Conservation (phyloP, 2,797 vertebrate species). For the Lepus oiostolus region DNA sequence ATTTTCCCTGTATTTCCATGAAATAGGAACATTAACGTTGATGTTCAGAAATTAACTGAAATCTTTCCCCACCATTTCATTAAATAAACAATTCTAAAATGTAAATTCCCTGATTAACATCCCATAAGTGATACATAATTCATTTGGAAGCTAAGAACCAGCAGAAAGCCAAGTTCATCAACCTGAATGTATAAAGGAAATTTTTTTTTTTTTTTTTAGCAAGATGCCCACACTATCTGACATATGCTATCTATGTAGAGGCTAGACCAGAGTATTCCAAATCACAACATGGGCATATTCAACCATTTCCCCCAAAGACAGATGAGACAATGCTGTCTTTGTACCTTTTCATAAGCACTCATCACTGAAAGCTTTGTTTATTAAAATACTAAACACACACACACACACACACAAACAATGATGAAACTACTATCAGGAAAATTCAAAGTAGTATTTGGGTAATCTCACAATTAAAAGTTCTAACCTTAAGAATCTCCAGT, state of each 20-base stretch:
- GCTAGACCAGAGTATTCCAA: conserved; percentile 52
- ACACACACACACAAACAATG: not conserved
- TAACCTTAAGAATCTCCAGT: conserved; percentile 41
- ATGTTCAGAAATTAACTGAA: conserved; percentile 52
- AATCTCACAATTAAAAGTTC: not conserved
- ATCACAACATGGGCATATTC: conserved; percentile 14
- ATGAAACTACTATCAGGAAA: conserved; percentile 32
- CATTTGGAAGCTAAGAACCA: conserved; percentile 15
- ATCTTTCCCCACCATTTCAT: conserved; percentile 6
- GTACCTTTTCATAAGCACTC: conserved; percentile 21
- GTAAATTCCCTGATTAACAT: conserved; percentile 50
- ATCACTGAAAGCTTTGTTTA: conserved; percentile 39
- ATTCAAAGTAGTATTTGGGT: conserved; percentile 36
- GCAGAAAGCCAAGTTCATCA: conserved; percentile 36
- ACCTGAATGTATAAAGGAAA: not conserved
- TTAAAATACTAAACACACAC: conserved; percentile 36
- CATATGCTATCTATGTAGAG: conserved; percentile 29
- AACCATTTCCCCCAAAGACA: conserved; percentile 41
- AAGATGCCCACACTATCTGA: not conserved
- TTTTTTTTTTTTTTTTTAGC: conserved; percentile 11
- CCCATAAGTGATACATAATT: not conserved
- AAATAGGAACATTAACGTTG: conserved; percentile 9
- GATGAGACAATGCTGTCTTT: not conserved
- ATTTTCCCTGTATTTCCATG: not conserved
- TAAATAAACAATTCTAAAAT: conserved; percentile 58